Base-by-base conservation (phyloP, 2,888 invertebrate species). In the Balanococcus diminutus region DNA sequence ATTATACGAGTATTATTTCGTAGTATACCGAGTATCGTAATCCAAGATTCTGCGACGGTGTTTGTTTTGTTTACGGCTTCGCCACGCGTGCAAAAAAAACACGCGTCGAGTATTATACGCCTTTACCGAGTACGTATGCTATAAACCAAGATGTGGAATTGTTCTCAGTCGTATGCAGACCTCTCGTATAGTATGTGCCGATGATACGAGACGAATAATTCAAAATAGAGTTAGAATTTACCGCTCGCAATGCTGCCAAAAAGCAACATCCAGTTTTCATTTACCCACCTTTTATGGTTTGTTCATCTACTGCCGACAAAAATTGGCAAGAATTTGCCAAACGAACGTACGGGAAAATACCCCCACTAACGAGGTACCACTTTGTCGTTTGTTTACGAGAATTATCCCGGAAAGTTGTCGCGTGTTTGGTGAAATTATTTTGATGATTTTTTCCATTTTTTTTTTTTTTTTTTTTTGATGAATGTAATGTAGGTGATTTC, bases 281-380 rank as follows among this genome's bases (percentile, higher is more conserved):
- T 75, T 75, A 75, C 75, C 75, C 36, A 75, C 75, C 75, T 75
- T 75, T 75, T 75, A 75, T 75, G 32, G 75, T 75, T 75, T 25
- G 75, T 75, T 75, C 75, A 75, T 75, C 22, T 67, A 67, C 28
- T 67, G 61, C 28, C 8, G 75, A n/a, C n/a, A 32, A 75, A 75
- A 75, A 75, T 75, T 75, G 75, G 75, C 75, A 75, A 75, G 75
- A 75, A 75, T 32, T 75, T 75, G 2, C 75, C 32, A 28, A 51
- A 67, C 61, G 14, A 67, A 25, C 11, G 61, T 14, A 25, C 28
- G 16, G 28, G 28, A 67, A 28, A 28, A 67, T 14, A 51, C 19
- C 51, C 19, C 51, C 61, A 9, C 61, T 67, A 67, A 67, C n/a
- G 16, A 25, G 5, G 61, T 51, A 4, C 19, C 19, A 8, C 14